phyloP scores from a whole-genome alignment of 1,140 invertebrate genomes.

The Araneus ventricosus region DNA sequence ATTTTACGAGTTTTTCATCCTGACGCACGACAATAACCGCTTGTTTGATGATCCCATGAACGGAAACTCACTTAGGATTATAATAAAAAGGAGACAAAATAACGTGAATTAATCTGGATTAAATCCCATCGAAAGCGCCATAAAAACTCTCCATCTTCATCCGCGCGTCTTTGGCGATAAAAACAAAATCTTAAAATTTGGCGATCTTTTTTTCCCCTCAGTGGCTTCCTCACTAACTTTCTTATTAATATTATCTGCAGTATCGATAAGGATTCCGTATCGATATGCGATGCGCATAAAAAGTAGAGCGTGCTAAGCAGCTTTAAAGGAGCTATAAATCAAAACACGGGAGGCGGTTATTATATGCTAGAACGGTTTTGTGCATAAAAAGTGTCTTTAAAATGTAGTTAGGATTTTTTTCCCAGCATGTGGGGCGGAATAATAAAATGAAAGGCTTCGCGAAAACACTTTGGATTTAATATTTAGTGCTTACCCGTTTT shows the following conservation, averaged over 20 bases:
- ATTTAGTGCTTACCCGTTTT: background rate
- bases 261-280: slow-evolving; percentile 58
- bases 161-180: background rate
- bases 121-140: background rate
- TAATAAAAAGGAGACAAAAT: background rate
- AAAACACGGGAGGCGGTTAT: slow-evolving; percentile 60
- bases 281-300: slow-evolving; percentile 61
- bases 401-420: slow-evolving; percentile 53
- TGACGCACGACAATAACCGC: background rate
- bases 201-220: background rate
- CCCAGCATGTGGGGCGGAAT: background rate
- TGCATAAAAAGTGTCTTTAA: slow-evolving; percentile 67
- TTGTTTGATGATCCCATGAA: slow-evolving; percentile 41
- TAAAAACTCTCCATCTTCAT: background rate
- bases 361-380: slow-evolving; percentile 64
- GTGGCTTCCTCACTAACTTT: background rate
- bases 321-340: slow-evolving; percentile 62
- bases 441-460: slow-evolving; percentile 1
- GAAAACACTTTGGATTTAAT: slow-evolving; percentile 1
- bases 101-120: slow-evolving; percentile 38
- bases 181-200: slow-evolving; percentile 25
- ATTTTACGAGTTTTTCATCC: background rate
- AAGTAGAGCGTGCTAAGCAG: slow-evolving; percentile 11
- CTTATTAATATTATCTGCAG: slow-evolving; percentile 56
- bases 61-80: background rate